These are phyloP conservation scores for Sardinella longiceps DNA, from an alignment of 2,797 vertebrate genomes.

Conservation along the genomic window DNA sequence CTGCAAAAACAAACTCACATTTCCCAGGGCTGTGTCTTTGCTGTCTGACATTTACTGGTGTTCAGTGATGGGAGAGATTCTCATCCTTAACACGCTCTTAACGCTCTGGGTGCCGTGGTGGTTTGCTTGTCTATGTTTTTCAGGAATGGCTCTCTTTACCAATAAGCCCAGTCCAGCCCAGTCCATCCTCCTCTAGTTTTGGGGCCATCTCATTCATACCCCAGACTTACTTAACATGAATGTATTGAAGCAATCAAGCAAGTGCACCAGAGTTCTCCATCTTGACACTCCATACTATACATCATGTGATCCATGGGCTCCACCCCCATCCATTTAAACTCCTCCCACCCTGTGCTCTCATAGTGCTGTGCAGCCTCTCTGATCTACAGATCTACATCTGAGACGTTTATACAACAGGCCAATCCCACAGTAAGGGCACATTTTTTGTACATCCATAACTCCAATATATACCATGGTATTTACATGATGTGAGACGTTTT, in stretches of 20 bases:
- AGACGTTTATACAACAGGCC: conserved; percentile 57
- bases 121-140: neutral
- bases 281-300: neutral
- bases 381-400: conserved; percentile 54
- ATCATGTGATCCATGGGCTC: neutral
- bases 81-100: neutral
- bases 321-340: conserved; percentile 35
- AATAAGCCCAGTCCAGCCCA: no score
- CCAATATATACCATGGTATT: no score
- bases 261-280: neutral
- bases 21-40: neutral
- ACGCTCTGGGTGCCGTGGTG: neutral
- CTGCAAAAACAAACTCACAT: neutral
- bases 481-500: no score
- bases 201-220: neutral
- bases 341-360: conserved; percentile 46
- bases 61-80: neutral
- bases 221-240: neutral
- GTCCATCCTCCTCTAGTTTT: neutral
- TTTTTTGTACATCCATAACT: no score
- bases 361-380: conserved; percentile 47
- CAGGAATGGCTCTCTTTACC: neutral
- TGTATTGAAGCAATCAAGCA: neutral
- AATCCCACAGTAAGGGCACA: no score
- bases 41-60: neutral